A percentile compares a stretch with the other conserved stretches of the same genome.
Evolutionary conservation across 2,113 vertebrate species (phyloP).

Genomic region (Dasyurus viverrinus): DNA sequence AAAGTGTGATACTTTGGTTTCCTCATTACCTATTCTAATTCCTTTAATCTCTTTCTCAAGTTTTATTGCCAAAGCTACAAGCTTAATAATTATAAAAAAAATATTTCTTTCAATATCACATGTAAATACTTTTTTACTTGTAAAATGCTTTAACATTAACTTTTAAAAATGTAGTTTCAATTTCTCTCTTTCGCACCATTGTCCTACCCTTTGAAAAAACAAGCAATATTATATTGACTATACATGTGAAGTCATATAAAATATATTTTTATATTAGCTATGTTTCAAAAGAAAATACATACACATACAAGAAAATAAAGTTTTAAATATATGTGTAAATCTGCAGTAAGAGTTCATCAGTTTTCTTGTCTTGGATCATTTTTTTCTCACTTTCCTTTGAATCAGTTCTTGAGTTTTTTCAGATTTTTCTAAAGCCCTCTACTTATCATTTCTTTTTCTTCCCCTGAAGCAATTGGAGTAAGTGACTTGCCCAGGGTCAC

Average conservation of each 20-base stretch:
- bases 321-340: not conserved
- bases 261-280: not conserved
- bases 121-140: not conserved
- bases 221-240: not conserved
- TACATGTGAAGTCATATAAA: not conserved
- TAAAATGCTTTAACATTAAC: not conserved
- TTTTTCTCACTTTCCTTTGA: not conserved
- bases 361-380: not conserved
- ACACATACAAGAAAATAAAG: not conserved
- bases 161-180: not conserved
- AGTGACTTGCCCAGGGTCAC: too few relatives aligned
- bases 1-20: too few relatives aligned
- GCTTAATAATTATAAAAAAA: not conserved
- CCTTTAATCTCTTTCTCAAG: too few relatives aligned
- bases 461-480: too few relatives aligned
- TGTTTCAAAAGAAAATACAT: not conserved
- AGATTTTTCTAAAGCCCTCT: not conserved
- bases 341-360: not conserved
- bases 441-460: not conserved
- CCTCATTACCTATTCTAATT: too few relatives aligned
- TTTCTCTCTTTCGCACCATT: not conserved
- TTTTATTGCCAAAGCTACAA: too few relatives aligned
- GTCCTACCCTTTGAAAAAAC: not conserved
- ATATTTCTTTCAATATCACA: not conserved
- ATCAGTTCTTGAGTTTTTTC: not conserved